Evolutionary conservation across 2,113 vertebrate species (phyloP), one percentile per base, ranked within the genome.

Genomic region (Vanacampus margaritifer): DNA sequence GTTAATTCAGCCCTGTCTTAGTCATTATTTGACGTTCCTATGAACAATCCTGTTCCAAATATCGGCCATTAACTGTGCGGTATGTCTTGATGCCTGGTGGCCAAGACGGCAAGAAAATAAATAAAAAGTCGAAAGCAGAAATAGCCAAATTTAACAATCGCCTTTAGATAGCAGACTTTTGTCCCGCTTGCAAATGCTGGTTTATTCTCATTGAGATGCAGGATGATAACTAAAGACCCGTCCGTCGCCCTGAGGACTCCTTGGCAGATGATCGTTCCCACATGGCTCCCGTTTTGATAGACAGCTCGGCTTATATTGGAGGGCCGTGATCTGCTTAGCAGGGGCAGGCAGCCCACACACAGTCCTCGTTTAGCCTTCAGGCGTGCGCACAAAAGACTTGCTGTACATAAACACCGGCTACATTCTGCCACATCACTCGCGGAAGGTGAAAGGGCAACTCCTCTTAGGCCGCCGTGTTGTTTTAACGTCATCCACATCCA

Each of bases 191-290:
- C 5, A 69, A 54, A 76, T 61, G 41, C 58, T n/a, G 53, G 58
- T 78, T 84, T 78, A 64, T 81, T 83, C 75, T 69, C 73, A 76
- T 71, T 81, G 50, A 71, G 74, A 72, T 76, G 76, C 65, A 67
- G 69, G 23, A 73, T 60, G 24, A 43, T 66, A 73, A 73, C 68
- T 54, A 74, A 61, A 61, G 24, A 65, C 39, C 17, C 46, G 54
- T 76, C 76, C 65, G 43, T 72, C 11, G 54, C 74, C 75, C 75
- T 59, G 66, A 85, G 73, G 69, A 79, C 77, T 78, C 51, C 36
- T 57, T 77, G 72, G 76, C 78, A 77, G 74, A 82, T 70, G 69
- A 81, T 87, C 80, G 79, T 79, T 82, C 75, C 80, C 74, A 78
- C 72, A 79, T 65, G 70, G 71, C 71, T 80, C 72, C 77, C 76